These are phyloP conservation scores for Tachystola acroxantha DNA, from an alignment of 2,888 invertebrate genomes.

Conservation along the genomic window DNA sequence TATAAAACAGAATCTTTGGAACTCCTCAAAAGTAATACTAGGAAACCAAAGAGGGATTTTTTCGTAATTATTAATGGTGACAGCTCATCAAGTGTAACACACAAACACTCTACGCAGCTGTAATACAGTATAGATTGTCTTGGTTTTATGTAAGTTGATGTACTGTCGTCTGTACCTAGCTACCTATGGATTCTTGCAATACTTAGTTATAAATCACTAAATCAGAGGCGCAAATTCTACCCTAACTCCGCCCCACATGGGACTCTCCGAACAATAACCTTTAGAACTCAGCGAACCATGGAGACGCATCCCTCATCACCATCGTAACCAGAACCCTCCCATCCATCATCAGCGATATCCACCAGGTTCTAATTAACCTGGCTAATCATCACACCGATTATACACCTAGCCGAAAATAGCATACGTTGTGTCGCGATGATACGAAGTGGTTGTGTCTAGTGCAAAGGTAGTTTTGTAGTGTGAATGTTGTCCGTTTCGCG, in stretches of 20 bases:
- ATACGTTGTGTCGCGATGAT: slow-evolving; percentile 41
- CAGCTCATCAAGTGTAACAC: no score
- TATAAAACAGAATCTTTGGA: no score
- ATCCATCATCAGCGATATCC: slow-evolving; percentile 16
- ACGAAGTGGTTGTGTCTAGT: slow-evolving; percentile 43
- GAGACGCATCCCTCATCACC: slow-evolving; percentile 35
- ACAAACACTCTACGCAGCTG: no score
- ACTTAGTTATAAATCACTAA: no score
- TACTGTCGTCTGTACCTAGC: no score
- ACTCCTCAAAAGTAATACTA: no score
- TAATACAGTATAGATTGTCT: no score
- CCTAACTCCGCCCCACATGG: slow-evolving; percentile 7
- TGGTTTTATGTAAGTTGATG: no score
- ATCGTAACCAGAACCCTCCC: slow-evolving; percentile 32
- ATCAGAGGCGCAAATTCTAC: no score
- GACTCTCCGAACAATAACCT: slow-evolving; percentile 41
- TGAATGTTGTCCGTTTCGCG: slow-evolving; percentile 4
- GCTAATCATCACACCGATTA: slow-evolving; percentile 30
- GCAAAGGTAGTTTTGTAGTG: slow-evolving; percentile 12
- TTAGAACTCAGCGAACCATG: slow-evolving; percentile 47
- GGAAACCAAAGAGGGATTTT: no score
- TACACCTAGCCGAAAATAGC: slow-evolving; percentile 51
- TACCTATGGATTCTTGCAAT: no score
- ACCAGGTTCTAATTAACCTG: slow-evolving; percentile 29
- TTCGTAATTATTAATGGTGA: no score